Evolutionary conservation across 2,113 vertebrate species (phyloP).

Genomic region (Nibea coibor): DNA sequence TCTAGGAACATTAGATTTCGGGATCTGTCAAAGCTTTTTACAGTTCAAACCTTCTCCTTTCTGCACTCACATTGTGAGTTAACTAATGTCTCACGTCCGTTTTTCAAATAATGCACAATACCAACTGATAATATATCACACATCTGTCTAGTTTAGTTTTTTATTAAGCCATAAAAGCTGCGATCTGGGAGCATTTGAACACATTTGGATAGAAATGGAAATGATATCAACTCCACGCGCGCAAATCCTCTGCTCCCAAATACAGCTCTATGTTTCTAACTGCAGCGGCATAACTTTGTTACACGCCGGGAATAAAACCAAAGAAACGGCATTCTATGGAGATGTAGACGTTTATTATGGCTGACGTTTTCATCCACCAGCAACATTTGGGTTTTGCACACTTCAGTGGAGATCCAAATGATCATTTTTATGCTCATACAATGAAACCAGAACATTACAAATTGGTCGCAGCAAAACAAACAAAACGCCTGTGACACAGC

Average conservation of each 20-base stretch:
- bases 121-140: not conserved
- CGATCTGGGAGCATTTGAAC: not conserved
- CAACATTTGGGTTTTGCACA: conserved; percentile 58
- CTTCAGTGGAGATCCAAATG: conserved; percentile 58
- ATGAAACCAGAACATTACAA: conserved; percentile 69
- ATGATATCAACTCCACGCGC: not conserved
- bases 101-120: not conserved
- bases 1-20: not conserved
- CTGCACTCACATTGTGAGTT: not conserved
- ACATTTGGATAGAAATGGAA: not conserved
- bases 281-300: conserved; percentile 3
- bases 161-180: not conserved
- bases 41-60: not conserved
- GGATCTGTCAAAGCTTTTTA: not conserved
- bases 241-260: not conserved
- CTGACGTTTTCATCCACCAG: conserved; percentile 64
- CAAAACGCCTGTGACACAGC: conserved; percentile 63
- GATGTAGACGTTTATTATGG: conserved; percentile 57
- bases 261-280: not conserved
- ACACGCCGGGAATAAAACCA: not conserved
- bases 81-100: not conserved
- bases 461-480: conserved; percentile 66
- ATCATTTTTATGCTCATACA: conserved; percentile 63
- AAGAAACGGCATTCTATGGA: conserved; percentile 6
- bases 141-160: not conserved